Percentiles rank a stretch among this genome's conserved stretches.
These are phyloP conservation scores for Phocoena sinus DNA, from an alignment of 2,113 vertebrate species.

Conservation along the genomic window DNA sequence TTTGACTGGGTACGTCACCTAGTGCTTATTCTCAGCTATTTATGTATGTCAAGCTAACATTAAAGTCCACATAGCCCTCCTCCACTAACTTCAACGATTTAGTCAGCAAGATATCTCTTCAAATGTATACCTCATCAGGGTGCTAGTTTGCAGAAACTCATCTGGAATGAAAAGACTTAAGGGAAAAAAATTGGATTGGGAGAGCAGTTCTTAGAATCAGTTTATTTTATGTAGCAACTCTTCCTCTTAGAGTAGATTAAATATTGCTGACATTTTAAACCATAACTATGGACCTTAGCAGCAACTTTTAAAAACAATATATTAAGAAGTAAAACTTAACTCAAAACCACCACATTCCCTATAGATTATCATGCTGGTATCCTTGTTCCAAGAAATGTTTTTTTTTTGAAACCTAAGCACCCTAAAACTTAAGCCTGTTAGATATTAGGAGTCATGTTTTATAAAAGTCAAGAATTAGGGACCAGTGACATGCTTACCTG, in stretches of 20 bases:
- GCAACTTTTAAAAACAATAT: not conserved
- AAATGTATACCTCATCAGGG: not conserved
- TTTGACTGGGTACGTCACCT: not conserved
- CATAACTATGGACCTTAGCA: not conserved
- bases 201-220: not conserved
- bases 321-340: not conserved
- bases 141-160: not conserved
- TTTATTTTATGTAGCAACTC: not conserved
- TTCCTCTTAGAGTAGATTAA: not conserved
- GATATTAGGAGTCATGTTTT: not conserved
- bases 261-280: not conserved
- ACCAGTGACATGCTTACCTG: conserved; percentile 80
- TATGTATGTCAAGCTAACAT: no score
- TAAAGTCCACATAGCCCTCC: not conserved
- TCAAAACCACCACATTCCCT: not conserved
- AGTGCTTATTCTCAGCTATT: not conserved
- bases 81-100: not conserved
- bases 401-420: not conserved
- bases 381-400: not conserved
- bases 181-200: not conserved
- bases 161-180: not conserved
- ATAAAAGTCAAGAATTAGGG: not conserved
- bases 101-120: not conserved
- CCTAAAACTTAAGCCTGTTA: not conserved
- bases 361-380: not conserved